A percentile compares a stretch with the other conserved stretches of the same genome.
phyloP scores from a whole-genome alignment of 30 jellyfish, hydroid and myxozoan species.

The Hydra vulgaris region DNA sequence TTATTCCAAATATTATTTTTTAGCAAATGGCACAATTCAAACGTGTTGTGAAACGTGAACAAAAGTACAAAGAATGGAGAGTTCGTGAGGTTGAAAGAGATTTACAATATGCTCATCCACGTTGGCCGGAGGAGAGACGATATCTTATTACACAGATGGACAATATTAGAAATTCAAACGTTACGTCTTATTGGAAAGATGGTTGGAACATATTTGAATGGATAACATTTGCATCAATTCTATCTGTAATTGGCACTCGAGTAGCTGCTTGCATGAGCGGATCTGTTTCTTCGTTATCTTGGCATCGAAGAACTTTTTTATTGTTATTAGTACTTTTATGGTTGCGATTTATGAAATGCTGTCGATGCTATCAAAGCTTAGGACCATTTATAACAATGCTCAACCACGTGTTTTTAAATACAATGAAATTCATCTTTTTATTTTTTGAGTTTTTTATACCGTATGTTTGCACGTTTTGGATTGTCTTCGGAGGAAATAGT shows the following conservation, averaged over 20 bases:
- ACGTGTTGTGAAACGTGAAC: constrained; percentile 63
- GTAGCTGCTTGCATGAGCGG: constrained; percentile 48
- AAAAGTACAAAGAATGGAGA: constrained; percentile 80
- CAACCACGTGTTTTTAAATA: constrained; percentile 86
- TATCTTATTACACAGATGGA: constrained; percentile 78
- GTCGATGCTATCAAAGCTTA: constrained; percentile 79
- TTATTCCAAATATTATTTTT: background rate
- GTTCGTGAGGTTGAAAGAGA: constrained; percentile 85
- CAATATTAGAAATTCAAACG: constrained; percentile 47
- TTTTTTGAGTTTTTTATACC: constrained; percentile 95
- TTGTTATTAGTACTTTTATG: constrained; percentile 65
- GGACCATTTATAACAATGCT: constrained; percentile 97
- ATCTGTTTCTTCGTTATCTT: constrained; percentile 30
- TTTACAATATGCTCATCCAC: constrained; percentile 75
- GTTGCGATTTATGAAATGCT: constrained; percentile 90
- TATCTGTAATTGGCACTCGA: constrained; percentile 70
- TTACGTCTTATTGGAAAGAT: constrained; percentile 56
- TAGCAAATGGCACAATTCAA: constrained; percentile 88
- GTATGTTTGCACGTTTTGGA: constrained; percentile 98
- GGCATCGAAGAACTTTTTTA: constrained; percentile 74
- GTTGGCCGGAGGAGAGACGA: constrained; percentile 98
- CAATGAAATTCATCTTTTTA: constrained; percentile 79
- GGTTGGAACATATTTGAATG: constrained; percentile 97
- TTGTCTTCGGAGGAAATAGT: constrained; percentile 93
- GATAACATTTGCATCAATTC: constrained; percentile 71